Evolutionary conservation across 2,888 invertebrate genomes (phyloP).

Genomic region (Xestia sexstrigata): DNA sequence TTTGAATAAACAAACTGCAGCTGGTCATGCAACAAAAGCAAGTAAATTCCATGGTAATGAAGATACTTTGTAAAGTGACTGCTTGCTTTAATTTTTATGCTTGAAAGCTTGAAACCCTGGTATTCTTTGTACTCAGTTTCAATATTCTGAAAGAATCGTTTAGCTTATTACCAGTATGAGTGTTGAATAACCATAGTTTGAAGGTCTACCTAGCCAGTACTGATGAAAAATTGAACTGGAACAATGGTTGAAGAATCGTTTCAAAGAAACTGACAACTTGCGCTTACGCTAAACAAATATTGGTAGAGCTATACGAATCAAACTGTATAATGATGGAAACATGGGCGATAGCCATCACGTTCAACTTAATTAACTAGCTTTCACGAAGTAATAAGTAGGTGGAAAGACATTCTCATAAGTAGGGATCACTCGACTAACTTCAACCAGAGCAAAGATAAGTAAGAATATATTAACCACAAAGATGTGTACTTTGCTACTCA

Average conservation of each 20-base stretch:
- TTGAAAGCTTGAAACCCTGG: neutral
- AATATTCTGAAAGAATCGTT: neutral
- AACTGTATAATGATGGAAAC: neutral
- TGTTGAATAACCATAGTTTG: neutral
- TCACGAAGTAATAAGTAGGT: slow-evolving; percentile 2
- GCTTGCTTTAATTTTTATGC: slow-evolving; percentile 2
- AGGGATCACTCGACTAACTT: slow-evolving; percentile 23
- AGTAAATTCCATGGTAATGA: slow-evolving; percentile 27
- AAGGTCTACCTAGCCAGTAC: neutral
- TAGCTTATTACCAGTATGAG: neutral
- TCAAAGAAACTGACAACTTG: neutral
- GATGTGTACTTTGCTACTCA: slow-evolving; percentile 48
- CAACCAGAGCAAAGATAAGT: slow-evolving; percentile 27
- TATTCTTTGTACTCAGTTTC: neutral
- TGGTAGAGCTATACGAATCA: neutral
- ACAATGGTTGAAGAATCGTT: neutral
- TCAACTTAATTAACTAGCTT: slow-evolving; percentile 8
- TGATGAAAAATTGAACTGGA: neutral
- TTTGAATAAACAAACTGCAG: slow-evolving; percentile 46
- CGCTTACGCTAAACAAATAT: neutral
- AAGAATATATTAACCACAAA: slow-evolving; percentile 46
- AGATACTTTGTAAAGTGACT: slow-evolving; percentile 29
- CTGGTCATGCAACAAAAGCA: slow-evolving; percentile 26
- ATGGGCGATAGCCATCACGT: neutral
- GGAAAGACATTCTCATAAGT: slow-evolving; percentile 9